These are phyloP conservation scores for Dicyrtomina minuta DNA, from an alignment of 2,888 invertebrate genomes.

Conservation along the genomic window DNA sequence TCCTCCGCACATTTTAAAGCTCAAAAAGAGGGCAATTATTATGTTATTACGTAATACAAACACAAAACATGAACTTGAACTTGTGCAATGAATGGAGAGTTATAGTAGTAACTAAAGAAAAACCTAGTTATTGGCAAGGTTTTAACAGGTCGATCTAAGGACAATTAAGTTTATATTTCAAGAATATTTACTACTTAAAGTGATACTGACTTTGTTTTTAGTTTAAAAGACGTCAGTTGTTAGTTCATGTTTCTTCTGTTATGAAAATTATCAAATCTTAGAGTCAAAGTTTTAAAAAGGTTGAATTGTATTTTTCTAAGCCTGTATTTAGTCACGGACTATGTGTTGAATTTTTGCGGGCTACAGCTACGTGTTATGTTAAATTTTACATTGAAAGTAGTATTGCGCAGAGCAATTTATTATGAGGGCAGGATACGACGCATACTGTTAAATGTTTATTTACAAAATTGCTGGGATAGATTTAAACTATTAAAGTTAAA, in stretches of 20 bases:
- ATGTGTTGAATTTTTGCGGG: constrained; percentile 34
- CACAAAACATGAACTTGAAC: constrained; percentile 32
- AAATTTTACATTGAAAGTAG: constrained; percentile 13
- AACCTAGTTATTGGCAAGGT: constrained; percentile 39
- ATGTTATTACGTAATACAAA: constrained; percentile 49
- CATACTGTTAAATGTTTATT: too few species aligned
- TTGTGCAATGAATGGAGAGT: constrained; percentile 50
- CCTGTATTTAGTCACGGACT: constrained; percentile 38
- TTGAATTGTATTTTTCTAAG: constrained; percentile 43
- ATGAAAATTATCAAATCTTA: constrained; percentile 55
- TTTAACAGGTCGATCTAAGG: constrained; percentile 32
- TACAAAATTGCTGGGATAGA: too few species aligned
- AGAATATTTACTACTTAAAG: constrained; percentile 44
- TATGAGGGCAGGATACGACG: too few species aligned
- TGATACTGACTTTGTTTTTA: constrained; percentile 44
- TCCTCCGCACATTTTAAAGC: not conserved
- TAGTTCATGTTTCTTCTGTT: constrained; percentile 53
- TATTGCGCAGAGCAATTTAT: too few species aligned
- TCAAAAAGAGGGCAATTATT: constrained; percentile 42
- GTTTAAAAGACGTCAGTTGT: constrained; percentile 53
- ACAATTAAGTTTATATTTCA: constrained; percentile 49
- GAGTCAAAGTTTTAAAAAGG: constrained; percentile 53
- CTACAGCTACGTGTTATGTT: constrained; percentile 14
- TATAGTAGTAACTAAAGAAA: constrained; percentile 32
- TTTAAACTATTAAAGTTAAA: too few species aligned